These are phyloP conservation scores for Eutolmus rufibarbis DNA, from an alignment of 2,888 invertebrate species.

Conservation along the genomic window DNA sequence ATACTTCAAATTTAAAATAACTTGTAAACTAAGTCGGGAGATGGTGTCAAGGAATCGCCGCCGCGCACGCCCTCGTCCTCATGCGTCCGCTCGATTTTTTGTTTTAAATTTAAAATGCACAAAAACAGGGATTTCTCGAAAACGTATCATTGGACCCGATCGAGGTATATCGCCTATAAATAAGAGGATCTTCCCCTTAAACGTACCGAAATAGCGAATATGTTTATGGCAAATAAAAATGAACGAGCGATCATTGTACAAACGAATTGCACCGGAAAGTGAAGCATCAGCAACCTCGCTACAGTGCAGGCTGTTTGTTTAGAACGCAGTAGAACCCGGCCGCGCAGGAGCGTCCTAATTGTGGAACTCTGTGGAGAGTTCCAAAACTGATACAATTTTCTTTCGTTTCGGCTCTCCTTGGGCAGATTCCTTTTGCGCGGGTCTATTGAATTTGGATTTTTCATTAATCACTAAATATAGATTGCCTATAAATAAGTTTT, in stretches of 20 bases:
- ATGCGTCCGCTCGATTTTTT: background rate
- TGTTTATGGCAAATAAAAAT: slow-evolving; percentile 32
- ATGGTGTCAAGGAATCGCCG: background rate
- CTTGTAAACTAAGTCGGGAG: background rate
- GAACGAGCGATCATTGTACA: slow-evolving; percentile 14
- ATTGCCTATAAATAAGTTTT: slow-evolving; percentile 44
- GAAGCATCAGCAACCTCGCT: background rate
- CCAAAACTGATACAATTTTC: slow-evolving; percentile 16
- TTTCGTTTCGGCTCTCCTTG: background rate
- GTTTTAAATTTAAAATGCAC: slow-evolving; percentile 5
- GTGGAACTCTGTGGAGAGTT: background rate
- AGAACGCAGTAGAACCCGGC: background rate
- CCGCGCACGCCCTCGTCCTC: background rate
- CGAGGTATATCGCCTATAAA: slow-evolving; percentile 32
- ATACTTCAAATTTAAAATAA: slow-evolving; percentile 11
- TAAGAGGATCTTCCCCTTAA: slow-evolving; percentile 36
- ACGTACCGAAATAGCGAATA: slow-evolving; percentile 32
- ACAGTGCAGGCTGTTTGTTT: background rate
- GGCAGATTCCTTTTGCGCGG: slow-evolving; percentile 9
- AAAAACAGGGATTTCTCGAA: slow-evolving; percentile 16
- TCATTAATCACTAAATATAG: slow-evolving; percentile 43
- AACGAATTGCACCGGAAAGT: slow-evolving; percentile 17
- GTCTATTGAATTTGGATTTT: slow-evolving; percentile 25
- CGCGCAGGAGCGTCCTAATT: background rate
- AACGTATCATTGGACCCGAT: slow-evolving; percentile 37